A percentile compares a stretch with the other conserved stretches of the same genome.
Conservation (phyloP, 2,888 invertebrate genomes). For the Endomychus coccineus region DNA sequence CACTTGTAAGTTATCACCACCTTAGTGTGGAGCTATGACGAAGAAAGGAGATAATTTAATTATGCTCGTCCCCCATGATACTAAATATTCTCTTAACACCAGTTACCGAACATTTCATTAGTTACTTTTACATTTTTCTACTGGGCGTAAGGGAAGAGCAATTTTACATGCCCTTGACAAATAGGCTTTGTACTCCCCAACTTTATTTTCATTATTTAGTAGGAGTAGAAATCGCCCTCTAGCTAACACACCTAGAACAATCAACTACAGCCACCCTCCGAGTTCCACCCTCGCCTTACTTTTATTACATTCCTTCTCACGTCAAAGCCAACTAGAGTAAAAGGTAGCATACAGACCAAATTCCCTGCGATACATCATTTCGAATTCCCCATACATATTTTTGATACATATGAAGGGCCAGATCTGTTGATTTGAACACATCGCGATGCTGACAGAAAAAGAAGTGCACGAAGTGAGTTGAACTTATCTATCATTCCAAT, state of each 20-base stretch:
- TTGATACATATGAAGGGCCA: not conserved
- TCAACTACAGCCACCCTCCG: constrained; percentile 31
- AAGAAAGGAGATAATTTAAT: too few relatives aligned
- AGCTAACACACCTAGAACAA: constrained; percentile 26
- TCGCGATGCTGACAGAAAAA: too few relatives aligned
- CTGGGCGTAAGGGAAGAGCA: too few relatives aligned
- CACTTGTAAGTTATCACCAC: too few relatives aligned
- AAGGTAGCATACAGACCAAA: constrained; percentile 38
- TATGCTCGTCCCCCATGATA: too few relatives aligned
- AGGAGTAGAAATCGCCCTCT: constrained; percentile 26
- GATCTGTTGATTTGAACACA: too few relatives aligned
- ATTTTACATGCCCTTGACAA: constrained; percentile 25
- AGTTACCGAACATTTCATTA: too few relatives aligned
- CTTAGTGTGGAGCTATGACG: too few relatives aligned
- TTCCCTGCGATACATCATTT: constrained; percentile 31
- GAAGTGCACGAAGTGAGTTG: too few relatives aligned
- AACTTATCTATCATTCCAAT: too few relatives aligned
- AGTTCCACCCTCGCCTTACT: constrained; percentile 32
- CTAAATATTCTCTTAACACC: too few relatives aligned
- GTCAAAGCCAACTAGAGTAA: constrained; percentile 39
- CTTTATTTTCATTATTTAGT: constrained; percentile 35
- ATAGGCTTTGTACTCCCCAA: constrained; percentile 30
- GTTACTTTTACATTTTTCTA: too few relatives aligned
- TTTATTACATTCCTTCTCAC: constrained; percentile 41
- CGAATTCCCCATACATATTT: constrained; percentile 2